Conservation (phyloP, 2,888 invertebrate species). For the Pteria penguin region DNA sequence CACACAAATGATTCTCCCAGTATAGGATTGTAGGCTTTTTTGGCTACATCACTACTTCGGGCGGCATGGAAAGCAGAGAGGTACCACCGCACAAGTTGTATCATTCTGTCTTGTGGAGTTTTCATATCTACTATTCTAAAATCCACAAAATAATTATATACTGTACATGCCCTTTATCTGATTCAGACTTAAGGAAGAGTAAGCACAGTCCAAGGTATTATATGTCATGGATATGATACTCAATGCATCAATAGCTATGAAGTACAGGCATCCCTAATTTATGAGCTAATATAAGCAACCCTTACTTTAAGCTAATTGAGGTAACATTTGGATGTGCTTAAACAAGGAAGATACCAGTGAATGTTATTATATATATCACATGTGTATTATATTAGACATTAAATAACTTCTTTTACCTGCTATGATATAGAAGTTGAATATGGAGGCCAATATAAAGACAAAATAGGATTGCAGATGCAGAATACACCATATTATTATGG, state of each 20-base stretch:
- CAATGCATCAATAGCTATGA: background rate
- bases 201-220: background rate
- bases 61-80: slow-evolving; percentile 99
- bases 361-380: too few relatives aligned
- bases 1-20: slow-evolving; percentile 94
- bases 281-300: too few relatives aligned
- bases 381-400: too few relatives aligned
- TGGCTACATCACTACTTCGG: slow-evolving; percentile 96
- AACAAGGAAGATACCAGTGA: too few relatives aligned
- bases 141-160: background rate
- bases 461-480: too few relatives aligned
- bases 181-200: background rate
- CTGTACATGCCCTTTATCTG: background rate
- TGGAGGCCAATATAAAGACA: too few relatives aligned
- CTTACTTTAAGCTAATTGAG: too few relatives aligned
- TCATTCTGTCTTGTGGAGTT: slow-evolving; percentile 93
- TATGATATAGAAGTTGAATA: too few relatives aligned
- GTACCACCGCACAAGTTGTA: slow-evolving; percentile 97
- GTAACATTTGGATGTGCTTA: too few relatives aligned
- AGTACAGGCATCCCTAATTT: background rate
- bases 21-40: slow-evolving; percentile 99
- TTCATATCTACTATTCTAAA: slow-evolving; percentile 92
- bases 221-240: too few relatives aligned
- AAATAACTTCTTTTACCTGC: too few relatives aligned
- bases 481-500: too few relatives aligned